Conservation (phyloP, 2,888 invertebrate genomes). For the Megaustenia siamemsis region DNA sequence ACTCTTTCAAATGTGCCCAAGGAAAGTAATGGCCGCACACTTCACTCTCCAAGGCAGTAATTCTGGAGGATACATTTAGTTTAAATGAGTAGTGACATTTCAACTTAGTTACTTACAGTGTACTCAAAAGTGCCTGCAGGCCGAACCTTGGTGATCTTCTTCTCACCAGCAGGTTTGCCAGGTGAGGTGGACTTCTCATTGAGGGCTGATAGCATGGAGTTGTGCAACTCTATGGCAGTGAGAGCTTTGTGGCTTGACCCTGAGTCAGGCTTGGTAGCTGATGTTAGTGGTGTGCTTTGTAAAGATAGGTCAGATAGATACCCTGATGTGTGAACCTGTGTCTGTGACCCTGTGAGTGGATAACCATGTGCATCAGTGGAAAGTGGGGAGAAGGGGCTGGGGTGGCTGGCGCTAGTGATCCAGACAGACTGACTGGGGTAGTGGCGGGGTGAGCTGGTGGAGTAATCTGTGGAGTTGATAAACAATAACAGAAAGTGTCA, state of each 20-base stretch:
- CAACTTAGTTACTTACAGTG: slow-evolving; percentile 62
- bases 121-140: slow-evolving; percentile 69
- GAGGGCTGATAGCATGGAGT: slow-evolving; percentile 28
- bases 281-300: slow-evolving; percentile 35
- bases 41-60: not conserved
- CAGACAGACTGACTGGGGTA: slow-evolving; percentile 20
- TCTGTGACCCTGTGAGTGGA: not conserved
- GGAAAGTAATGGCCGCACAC: too few relatives aligned
- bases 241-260: not conserved
- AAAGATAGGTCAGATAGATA: slow-evolving; percentile 41
- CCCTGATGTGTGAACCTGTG: slow-evolving; percentile 3
- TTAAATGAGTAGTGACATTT: not conserved
- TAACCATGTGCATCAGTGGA: not conserved
- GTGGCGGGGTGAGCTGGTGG: slow-evolving; percentile 7
- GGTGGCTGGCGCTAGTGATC: slow-evolving; percentile 34
- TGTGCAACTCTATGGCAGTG: slow-evolving; percentile 32
- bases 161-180: slow-evolving; percentile 57
- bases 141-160: slow-evolving; percentile 58
- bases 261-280: not conserved
- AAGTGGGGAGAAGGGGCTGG: slow-evolving; percentile 33
- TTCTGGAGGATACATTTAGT: not conserved
- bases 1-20: too few relatives aligned
- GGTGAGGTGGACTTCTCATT: not conserved
- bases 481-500: not conserved
- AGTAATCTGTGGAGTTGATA: not conserved